A percentile compares a stretch with the other conserved stretches of the same genome.
Evolutionary conservation across 2,113 vertebrate species (phyloP).

Genomic region (Butorides virescens): DNA sequence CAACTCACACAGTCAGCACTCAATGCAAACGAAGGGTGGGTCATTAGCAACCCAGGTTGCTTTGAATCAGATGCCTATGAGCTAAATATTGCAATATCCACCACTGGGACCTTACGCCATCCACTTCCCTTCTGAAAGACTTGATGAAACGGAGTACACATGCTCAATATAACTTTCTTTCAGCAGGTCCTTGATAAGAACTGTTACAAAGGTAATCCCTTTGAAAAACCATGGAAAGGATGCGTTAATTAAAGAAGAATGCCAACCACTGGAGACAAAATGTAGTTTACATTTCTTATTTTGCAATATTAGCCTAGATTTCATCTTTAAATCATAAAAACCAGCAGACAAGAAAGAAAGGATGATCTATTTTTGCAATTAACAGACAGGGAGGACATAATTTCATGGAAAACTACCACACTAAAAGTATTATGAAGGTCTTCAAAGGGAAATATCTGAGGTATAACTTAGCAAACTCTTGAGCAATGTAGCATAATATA

Average conservation of each 20-base stretch:
- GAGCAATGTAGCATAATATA: not conserved
- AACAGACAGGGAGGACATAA: not conserved
- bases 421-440: not conserved
- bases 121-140: not conserved
- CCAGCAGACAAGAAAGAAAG: not conserved
- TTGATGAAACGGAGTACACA: not conserved
- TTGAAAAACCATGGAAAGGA: not conserved
- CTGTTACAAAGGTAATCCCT: not conserved
- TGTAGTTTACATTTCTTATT: not conserved
- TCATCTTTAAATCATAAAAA: slow-evolving; percentile 22
- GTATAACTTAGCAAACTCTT: not conserved
- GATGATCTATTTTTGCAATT: not conserved
- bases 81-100: not conserved
- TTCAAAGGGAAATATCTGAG: slow-evolving; percentile 22
- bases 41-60: not conserved
- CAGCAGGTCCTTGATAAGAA: not conserved
- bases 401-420: not conserved
- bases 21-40: not conserved
- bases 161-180: not conserved
- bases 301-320: not conserved
- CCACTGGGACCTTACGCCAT: not conserved
- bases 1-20: not conserved
- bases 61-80: not conserved
- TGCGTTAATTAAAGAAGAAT: not conserved
- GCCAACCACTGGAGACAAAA: not conserved